Evolutionary conservation across 2,797 vertebrate species (phyloP), one percentile per base, ranked within the genome.

Genomic region (Acanthurus tractus): DNA sequence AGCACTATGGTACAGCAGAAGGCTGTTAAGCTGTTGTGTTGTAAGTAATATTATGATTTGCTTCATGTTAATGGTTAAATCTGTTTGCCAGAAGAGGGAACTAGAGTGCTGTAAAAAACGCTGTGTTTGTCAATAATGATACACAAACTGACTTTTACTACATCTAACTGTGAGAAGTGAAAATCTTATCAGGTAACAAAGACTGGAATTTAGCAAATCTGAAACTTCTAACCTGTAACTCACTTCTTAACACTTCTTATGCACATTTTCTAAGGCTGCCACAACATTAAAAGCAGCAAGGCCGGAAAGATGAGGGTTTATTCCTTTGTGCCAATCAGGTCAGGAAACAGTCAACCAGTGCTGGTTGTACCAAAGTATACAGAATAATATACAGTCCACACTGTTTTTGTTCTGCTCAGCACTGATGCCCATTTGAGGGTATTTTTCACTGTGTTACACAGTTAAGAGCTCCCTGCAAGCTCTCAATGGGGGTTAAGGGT

Each of bases 51-150:
- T 50, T 25, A 8, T 45, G 12, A 49, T 46, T 17, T 54, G 18
- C 20, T 45, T 58, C 2, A 55, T 23, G 23, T 63, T 54, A 25
- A 46, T 68, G 34, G 6, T 66, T 66, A 15, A 63, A 80, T 68
- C 53, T 52, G 44, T 53, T 77, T 68, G 78, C 94, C 93, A 94
- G 90, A 64, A 93, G 94, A 93, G 93, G 93, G 92, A 92, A 85
- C 88, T 83, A 93, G 88, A 94, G 92, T 72, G 82, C 87, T 81
- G 56, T 48, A 53, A 70, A 71, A 74, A 20, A 65, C 3, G 6
- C 12, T 15, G 8, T 65, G 62, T 73, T 69, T 63, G 63, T 79
- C 69, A 78, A 46, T 38, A 73, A 66, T 34, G 5, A 56, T 6
- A 17, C 17, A 61, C 11, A 64, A 23, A 6, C 17, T 9, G 6